A percentile compares a stretch with the other conserved stretches of the same genome.
These are phyloP conservation scores for Phallusia fumigata DNA, from an alignment of 23 tunicate genomes.

Conservation along the genomic window DNA sequence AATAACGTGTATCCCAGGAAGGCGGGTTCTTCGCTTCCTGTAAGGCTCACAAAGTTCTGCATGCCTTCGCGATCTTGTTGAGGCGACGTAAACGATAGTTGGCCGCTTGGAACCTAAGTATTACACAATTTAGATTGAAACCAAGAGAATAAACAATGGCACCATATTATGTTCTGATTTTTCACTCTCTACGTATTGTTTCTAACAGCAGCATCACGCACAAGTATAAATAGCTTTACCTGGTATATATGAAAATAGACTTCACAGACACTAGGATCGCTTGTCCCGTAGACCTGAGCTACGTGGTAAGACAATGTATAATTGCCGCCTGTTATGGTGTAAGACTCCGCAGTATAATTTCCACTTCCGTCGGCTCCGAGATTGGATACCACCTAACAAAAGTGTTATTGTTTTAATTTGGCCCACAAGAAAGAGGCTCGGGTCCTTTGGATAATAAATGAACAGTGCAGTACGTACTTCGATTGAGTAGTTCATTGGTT, in stretches of 20 bases:
- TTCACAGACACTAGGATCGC: neutral
- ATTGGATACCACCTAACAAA: neutral
- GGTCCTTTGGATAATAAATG: too few relatives aligned
- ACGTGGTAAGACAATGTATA: neutral
- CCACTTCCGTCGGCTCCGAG: slow-evolving; percentile 2
- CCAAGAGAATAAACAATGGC: neutral
- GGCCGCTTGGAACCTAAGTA: too few relatives aligned
- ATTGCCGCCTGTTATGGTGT: neutral
- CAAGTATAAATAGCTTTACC: neutral
- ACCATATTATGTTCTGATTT: neutral
- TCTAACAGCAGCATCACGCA: too few relatives aligned
- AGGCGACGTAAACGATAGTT: too few relatives aligned
- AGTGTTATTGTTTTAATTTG: too few relatives aligned
- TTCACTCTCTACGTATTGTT: too few relatives aligned
- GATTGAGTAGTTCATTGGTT: neutral
- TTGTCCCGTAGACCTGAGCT: neutral
- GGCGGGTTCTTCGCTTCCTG: neutral
- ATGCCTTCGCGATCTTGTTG: too few relatives aligned
- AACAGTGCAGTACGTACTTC: neutral
- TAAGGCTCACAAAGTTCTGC: too few relatives aligned
- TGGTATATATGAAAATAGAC: neutral
- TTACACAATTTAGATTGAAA: neutral
- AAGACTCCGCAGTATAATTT: neutral
- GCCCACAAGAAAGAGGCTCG: too few relatives aligned
- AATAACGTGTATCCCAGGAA: neutral